Conservation (phyloP, 1,140 invertebrate species). For the Drosophila sucinea region DNA sequence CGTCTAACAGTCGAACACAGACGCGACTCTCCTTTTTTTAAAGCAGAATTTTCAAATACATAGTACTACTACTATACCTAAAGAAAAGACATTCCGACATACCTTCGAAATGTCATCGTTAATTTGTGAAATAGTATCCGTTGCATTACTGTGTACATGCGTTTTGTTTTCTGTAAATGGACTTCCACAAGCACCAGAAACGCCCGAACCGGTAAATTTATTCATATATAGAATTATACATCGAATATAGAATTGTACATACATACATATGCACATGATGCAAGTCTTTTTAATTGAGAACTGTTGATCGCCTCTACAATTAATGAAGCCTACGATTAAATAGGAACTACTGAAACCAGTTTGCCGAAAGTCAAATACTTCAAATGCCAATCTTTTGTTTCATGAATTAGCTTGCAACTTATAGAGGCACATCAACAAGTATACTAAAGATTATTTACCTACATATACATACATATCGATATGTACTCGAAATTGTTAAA, state of each 20-base stretch:
- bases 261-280: not conserved
- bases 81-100: conserved; percentile 14
- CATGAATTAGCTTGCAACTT: conserved; percentile 2
- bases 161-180: conserved; percentile 32
- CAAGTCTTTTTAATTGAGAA: not conserved
- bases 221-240: not conserved
- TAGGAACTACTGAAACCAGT: conserved; percentile 8
- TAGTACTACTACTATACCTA: conserved; percentile 12
- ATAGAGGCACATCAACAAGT: not conserved
- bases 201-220: conserved; percentile 49
- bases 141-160: conserved; percentile 31
- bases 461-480: not conserved
- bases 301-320: not conserved
- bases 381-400: conserved; percentile 8
- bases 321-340: conserved; percentile 3
- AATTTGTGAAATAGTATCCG: conserved; percentile 30
- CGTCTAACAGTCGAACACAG: conserved; percentile 8
- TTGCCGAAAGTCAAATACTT: conserved; percentile 2
- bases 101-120: conserved; percentile 29
- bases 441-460: not conserved
- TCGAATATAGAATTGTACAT: not conserved
- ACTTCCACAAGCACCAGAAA: conserved; percentile 49
- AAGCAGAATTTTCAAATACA: conserved; percentile 15
- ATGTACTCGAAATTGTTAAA: not conserved
- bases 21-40: not conserved